phyloP scores from a whole-genome alignment of 1,140 invertebrate genomes.

The Plectrocnemia conspersa region DNA sequence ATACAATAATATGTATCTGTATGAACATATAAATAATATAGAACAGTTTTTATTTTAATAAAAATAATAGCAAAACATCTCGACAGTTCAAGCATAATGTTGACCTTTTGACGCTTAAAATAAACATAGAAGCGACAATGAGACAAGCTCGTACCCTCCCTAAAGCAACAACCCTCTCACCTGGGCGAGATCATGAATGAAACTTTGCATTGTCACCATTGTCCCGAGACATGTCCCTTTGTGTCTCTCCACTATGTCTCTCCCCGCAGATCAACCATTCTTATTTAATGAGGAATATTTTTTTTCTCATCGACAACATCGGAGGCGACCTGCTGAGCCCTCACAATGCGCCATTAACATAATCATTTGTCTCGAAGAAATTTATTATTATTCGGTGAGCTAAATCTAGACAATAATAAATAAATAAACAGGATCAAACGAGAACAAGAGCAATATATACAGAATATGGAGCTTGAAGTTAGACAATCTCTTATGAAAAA shows the following conservation, averaged over 20 bases:
- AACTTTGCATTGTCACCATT: constrained; percentile 8
- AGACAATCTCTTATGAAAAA: not conserved
- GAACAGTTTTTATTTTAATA: not conserved
- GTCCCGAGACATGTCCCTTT: not conserved
- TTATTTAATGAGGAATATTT: constrained; percentile 16
- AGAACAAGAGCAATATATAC: not conserved
- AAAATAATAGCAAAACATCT: not conserved
- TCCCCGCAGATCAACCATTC: not conserved
- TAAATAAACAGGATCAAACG: constrained; percentile 4
- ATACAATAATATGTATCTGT: not conserved
- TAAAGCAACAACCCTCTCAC: too few relatives aligned
- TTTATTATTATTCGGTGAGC: not conserved
- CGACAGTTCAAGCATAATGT: not conserved
- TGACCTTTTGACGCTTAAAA: not conserved
- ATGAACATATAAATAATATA: not conserved
- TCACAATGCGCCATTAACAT: constrained; percentile 34
- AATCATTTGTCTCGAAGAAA: constrained; percentile 34
- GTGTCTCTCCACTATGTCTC: not conserved
- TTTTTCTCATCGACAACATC: constrained; percentile 3
- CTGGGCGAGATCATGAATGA: constrained; percentile 19
- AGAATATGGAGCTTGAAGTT: constrained; percentile 4
- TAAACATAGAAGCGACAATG: not conserved
- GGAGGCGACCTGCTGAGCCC: constrained; percentile 19
- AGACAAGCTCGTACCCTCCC: not conserved
- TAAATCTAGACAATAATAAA: not conserved